Percentiles rank a stretch among this genome's conserved stretches.
Conservation (phyloP, 1,140 invertebrate species). For the Drosophila malerkotliana region DNA sequence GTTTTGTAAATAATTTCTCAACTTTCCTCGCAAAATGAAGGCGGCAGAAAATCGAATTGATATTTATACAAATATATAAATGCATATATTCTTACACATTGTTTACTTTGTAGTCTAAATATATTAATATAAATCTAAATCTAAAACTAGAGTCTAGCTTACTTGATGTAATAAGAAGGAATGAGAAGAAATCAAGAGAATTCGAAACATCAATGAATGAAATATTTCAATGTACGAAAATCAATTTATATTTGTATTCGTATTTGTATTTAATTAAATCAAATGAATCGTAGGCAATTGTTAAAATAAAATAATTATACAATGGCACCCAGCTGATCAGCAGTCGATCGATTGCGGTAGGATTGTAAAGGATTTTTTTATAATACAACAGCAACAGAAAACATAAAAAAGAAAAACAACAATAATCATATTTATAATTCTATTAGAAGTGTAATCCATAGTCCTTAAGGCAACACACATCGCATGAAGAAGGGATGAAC, state of each 20-base stretch:
- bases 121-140: slow-evolving; percentile 39
- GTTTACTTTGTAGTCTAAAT: slow-evolving; percentile 66
- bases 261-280: slow-evolving; percentile 55
- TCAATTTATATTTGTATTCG: slow-evolving; percentile 36
- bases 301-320: slow-evolving; percentile 74
- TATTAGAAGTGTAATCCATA: slow-evolving; percentile 41
- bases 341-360: slow-evolving; percentile 37
- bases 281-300: slow-evolving; percentile 71
- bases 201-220: slow-evolving; percentile 48
- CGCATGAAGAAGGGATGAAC: slow-evolving; percentile 13
- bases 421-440: slow-evolving; percentile 42
- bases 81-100: slow-evolving; percentile 42
- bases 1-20: slow-evolving; percentile 71
- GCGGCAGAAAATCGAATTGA: slow-evolving; percentile 42
- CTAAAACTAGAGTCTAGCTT: slow-evolving; percentile 62
- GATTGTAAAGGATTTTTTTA: slow-evolving; percentile 35
- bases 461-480: slow-evolving; percentile 13
- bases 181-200: not conserved
- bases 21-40: slow-evolving; percentile 59
- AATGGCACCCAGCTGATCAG: slow-evolving; percentile 50
- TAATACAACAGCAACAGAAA: slow-evolving; percentile 11
- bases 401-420: not conserved
- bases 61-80: slow-evolving; percentile 36
- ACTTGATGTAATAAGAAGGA: slow-evolving; percentile 49
- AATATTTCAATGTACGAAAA: slow-evolving; percentile 20